These are phyloP conservation scores for Neelides sp. DNA, from an alignment of 1,140 invertebrate species.

Conservation along the genomic window DNA sequence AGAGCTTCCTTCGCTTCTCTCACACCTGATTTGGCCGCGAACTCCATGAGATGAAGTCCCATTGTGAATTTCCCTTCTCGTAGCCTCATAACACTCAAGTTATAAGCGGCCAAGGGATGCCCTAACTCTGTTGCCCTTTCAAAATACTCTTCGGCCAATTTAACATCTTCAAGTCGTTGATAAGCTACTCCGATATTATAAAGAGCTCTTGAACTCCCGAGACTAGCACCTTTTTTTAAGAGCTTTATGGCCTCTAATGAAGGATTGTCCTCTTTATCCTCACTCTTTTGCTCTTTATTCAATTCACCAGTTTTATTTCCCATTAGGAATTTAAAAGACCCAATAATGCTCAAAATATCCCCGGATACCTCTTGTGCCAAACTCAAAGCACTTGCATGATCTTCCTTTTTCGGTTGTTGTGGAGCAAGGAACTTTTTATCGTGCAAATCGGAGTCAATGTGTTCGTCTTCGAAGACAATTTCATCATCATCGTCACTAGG, in stretches of 20 bases:
- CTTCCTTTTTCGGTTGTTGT: not conserved
- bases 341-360: slow-evolving; percentile 22
- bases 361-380: slow-evolving; percentile 7
- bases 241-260: slow-evolving; percentile 17
- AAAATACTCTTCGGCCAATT: slow-evolving; percentile 19
- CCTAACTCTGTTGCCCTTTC: slow-evolving; percentile 19
- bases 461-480: slow-evolving; percentile 7
- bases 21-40: slow-evolving; percentile 23
- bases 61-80: slow-evolving; percentile 12
- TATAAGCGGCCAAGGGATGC: slow-evolving; percentile 26
- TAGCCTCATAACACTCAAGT: slow-evolving; percentile 15
- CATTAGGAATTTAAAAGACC: slow-evolving; percentile 16
- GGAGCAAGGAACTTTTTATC: not conserved
- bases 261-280: not conserved
- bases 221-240: slow-evolving; percentile 20
- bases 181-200: slow-evolving; percentile 30
- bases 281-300: not conserved
- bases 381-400: not conserved
- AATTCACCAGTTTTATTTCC: not conserved
- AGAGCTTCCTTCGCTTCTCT: slow-evolving; percentile 18
- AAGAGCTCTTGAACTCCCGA: slow-evolving; percentile 23
- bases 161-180: slow-evolving; percentile 16
- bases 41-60: slow-evolving; percentile 16
- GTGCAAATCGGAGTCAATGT: not conserved
- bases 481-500: slow-evolving; percentile 1